phyloP scores from a whole-genome alignment of 2,888 invertebrate species.

The Ischnura elegans region DNA sequence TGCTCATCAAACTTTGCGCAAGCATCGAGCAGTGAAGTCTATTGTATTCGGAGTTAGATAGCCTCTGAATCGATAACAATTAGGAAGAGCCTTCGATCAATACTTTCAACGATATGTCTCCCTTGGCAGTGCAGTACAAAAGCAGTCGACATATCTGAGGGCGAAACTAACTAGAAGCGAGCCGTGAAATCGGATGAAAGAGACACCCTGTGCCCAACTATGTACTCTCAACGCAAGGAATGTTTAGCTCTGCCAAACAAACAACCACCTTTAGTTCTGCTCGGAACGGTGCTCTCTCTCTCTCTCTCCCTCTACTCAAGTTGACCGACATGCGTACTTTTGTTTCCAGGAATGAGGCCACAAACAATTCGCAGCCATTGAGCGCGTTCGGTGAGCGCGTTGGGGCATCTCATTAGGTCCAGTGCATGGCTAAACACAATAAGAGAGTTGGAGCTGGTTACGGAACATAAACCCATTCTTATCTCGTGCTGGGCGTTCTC shows the following conservation, averaged over 20 bases:
- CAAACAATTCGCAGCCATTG: not conserved
- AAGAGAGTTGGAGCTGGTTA: not conserved
- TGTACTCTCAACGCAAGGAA: not conserved
- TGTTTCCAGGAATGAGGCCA: not conserved
- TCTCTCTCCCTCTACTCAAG: not conserved
- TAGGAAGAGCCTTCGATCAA: not conserved
- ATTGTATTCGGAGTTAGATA: too few relatives aligned
- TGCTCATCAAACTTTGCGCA: too few relatives aligned
- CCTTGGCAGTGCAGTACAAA: not conserved
- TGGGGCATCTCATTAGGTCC: not conserved
- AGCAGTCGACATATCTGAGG: not conserved
- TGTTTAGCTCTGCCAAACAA: not conserved
- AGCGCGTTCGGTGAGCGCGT: not conserved
- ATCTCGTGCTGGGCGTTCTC: not conserved
- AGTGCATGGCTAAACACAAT: not conserved
- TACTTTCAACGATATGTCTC: not conserved
- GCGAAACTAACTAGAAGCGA: not conserved
- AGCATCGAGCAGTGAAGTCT: too few relatives aligned
- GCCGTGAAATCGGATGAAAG: not conserved
- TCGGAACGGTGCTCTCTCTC: not conserved
- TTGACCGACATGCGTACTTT: not conserved
- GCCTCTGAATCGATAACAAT: too few relatives aligned
- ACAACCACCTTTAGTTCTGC: not conserved
- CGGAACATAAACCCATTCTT: not conserved
- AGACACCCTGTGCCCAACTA: not conserved